Percentiles rank a stretch among this genome's conserved stretches.
Evolutionary conservation across 92 coral and sea anemone species (phyloP).

Genomic region (Actinernus sp.): DNA sequence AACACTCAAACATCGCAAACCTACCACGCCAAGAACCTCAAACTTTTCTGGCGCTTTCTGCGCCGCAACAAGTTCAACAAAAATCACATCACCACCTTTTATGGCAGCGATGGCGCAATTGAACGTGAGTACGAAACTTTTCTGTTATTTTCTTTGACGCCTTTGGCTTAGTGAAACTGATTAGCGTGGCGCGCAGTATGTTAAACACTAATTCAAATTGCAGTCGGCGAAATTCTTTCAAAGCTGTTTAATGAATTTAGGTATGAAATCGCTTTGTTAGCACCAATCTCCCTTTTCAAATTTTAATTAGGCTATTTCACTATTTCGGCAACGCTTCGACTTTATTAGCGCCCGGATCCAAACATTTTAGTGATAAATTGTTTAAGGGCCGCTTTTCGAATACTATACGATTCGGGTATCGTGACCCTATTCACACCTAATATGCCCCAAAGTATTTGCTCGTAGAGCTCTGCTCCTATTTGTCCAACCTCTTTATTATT

Average conservation of each 20-base stretch:
- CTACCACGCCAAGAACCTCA: constrained; percentile 71
- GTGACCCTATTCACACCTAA: not conserved
- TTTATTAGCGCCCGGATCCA: not conserved
- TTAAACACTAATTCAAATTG: constrained; percentile 67
- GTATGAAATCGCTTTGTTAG: constrained; percentile 59
- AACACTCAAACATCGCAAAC: constrained; percentile 70
- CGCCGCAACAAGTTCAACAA: constrained; percentile 67
- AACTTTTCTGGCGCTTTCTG: constrained; percentile 78
- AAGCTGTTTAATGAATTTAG: constrained; percentile 72
- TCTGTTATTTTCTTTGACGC: constrained; percentile 18
- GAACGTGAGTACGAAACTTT: constrained; percentile 83
- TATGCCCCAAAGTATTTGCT: too few species aligned
- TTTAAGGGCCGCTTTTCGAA: not conserved
- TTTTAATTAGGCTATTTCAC: constrained; percentile 55
- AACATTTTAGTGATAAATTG: not conserved
- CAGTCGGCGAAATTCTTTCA: constrained; percentile 82
- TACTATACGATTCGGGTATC: not conserved
- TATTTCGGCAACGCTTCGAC: not conserved
- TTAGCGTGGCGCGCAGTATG: constrained; percentile 44
- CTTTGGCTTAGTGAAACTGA: constrained; percentile 21
- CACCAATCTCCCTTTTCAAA: constrained; percentile 53
- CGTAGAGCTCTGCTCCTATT: too few species aligned
- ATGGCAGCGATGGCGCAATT: constrained; percentile 76
- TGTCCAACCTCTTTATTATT: too few species aligned
- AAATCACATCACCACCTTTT: constrained; percentile 77